Base-by-base conservation (phyloP, 2,888 invertebrate species). In the Macrostomum cliftonense region DNA sequence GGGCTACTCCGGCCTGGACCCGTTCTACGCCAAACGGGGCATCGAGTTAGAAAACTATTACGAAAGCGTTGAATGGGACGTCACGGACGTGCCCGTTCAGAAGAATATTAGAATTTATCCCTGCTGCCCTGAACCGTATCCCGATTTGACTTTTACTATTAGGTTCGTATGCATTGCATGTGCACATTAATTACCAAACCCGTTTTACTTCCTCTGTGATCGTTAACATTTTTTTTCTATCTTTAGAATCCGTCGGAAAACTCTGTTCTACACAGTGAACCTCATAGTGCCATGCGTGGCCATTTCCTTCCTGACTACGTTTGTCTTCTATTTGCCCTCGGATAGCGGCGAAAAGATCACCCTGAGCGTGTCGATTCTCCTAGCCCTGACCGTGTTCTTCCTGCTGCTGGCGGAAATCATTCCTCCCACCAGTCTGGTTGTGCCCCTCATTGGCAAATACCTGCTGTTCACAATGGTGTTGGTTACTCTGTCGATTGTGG, bases 321-420 rank as follows among this genome's bases (percentile, higher is more conserved):
- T 97, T 45, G 95, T 97, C 43, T 97, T 97, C 73, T 93, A 93
- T 68, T 74, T 95, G 53, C 93, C 93, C 0, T 89, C 89, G 36
- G 95, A 95, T 73, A 91, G 91, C 9, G 93, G 93, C 40, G 93
- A 95, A 74, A 95, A 95, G 78, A 93, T 97, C 62, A 88, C 93
- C 65, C 79, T 97, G 67, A 93, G 93, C 76, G 89, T 95, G 70
- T 93, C 91, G 61, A 91, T 97, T 74, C 81, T 97, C 62, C 85
- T 97, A 64, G 91, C 95, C 56, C 77, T 97, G 70, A 95, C 95
- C 67, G 91, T 97, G 76, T 97, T 95, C 78, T 95, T 97, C 77
- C 78, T 97, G 70, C 79, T 97, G 64, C 76, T 97, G 72, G 93
- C 91, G 55, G 80, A 74, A 56, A 93, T 95, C 72, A 95, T 97